Evolutionary conservation across 2,888 invertebrate species (phyloP).

Genomic region (Mythimna lalbum): DNA sequence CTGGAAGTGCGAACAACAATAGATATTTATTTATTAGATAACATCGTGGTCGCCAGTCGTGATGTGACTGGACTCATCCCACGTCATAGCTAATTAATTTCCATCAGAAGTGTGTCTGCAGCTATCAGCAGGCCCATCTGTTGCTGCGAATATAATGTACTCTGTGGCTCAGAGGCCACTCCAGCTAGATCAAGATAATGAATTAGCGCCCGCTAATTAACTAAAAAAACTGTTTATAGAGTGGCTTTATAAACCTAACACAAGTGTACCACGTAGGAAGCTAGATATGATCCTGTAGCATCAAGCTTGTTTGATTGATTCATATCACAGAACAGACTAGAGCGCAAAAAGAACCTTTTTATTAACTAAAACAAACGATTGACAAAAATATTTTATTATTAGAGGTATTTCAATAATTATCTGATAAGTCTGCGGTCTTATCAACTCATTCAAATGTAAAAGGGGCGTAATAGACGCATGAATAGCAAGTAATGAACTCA

Average conservation of each 20-base stretch:
- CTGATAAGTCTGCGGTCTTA: constrained; percentile 5
- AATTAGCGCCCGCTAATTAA: constrained; percentile 54
- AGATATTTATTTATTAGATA: constrained; percentile 14
- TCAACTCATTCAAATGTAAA: constrained; percentile 11
- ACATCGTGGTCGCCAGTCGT: constrained; percentile 6
- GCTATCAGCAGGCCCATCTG: constrained; percentile 46
- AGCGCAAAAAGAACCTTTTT: background rate
- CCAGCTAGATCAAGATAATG: constrained; percentile 43
- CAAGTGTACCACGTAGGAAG: constrained; percentile 1
- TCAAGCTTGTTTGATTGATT: constrained; percentile 44
- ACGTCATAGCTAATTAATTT: constrained; percentile 35
- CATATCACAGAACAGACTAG: background rate
- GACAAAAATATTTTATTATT: constrained; percentile 5
- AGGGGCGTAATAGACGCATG: background rate
- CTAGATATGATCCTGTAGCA: constrained; percentile 11
- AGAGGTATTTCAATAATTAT: background rate
- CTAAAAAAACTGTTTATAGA: constrained; percentile 46
- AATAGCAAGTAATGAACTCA: constrained; percentile 22
- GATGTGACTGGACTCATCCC: constrained; percentile 20
- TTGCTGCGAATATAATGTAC: constrained; percentile 16
- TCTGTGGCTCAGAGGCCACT: constrained; percentile 33
- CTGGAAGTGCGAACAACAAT: constrained; percentile 19
- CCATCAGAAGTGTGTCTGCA: constrained; percentile 24
- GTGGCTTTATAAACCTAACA: constrained; percentile 25
- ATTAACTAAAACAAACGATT: constrained; percentile 17